phyloP scores from a whole-genome alignment of 2,113 vertebrate species.

The Macquaria australasica region DNA sequence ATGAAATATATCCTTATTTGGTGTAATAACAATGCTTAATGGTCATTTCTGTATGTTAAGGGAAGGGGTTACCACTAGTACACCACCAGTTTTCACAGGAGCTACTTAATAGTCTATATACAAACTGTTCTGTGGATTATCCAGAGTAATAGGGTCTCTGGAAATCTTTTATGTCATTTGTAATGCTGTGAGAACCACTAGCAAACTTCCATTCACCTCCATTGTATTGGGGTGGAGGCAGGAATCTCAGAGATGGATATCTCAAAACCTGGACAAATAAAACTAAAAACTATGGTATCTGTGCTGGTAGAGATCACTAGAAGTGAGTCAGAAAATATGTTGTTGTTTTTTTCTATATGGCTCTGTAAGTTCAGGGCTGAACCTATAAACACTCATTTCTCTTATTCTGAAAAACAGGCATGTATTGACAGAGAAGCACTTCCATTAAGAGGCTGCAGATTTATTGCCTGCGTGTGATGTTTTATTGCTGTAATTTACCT shows the following conservation, averaged over 20 bases:
- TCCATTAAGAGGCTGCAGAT: slow-evolving; percentile 66
- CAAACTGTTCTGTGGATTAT: slow-evolving; percentile 10
- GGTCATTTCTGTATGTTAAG: too few relatives aligned
- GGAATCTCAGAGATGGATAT: not conserved
- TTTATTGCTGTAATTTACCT: slow-evolving; percentile 70
- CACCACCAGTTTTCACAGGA: not conserved
- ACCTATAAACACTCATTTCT: slow-evolving; percentile 11
- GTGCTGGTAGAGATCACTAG: not conserved
- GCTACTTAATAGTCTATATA: not conserved
- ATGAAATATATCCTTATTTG: not conserved
- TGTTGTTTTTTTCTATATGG: too few relatives aligned
- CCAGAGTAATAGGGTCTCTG: slow-evolving; percentile 14
- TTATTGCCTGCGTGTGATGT: slow-evolving; percentile 56
- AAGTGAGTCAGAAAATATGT: not conserved
- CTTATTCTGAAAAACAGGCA: slow-evolving; percentile 26
- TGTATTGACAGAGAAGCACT: slow-evolving; percentile 58
- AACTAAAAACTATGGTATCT: not conserved
- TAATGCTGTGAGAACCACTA: slow-evolving; percentile 12
- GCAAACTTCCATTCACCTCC: slow-evolving; percentile 20
- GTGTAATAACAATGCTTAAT: not conserved
- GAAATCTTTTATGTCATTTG: slow-evolving; percentile 34
- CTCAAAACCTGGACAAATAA: slow-evolving; percentile 22
- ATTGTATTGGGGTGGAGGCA: not conserved
- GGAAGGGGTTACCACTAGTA: too few relatives aligned
- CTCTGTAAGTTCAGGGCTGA: not conserved